Base-by-base conservation (phyloP, 2,888 invertebrate genomes). In the Scaeva pyrastri region DNA sequence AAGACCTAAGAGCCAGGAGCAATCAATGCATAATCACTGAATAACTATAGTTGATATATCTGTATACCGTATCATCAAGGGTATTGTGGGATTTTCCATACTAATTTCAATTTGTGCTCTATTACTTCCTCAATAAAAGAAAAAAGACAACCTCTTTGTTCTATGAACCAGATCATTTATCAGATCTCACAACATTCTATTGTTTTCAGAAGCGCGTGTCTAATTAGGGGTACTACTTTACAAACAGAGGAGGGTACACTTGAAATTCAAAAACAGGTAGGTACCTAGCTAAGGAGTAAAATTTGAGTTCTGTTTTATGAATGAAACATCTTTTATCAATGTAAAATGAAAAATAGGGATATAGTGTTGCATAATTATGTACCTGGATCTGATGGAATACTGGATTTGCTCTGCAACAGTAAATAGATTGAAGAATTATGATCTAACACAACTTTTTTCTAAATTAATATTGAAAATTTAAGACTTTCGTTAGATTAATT, bases 11-110 rank as follows among this genome's bases (percentile, higher is more conserved):
- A n/a, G 60, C 41, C 41, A 62, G n/a, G 19, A 62, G 43, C 3
- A 43, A 43, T 60, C n/a, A 23, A 26, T 52, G n/a, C 7, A 19
- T 21, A 11, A 62, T 23, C 26, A n/a, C 10, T 62, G 43, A 62
- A 43, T 62, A 45, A 26, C 43, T 43, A n/a, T n/a, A 23, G 62
- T 43, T 26, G 16, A 43, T 23, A 16, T 62, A 60, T 62, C 10
- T 8, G 31, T 31, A n/a, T n/a, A 31, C 31, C 31, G 14, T 39
- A 26, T 26, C 23, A 43, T 23, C 36, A 11, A 10, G 12, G 12
- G 16, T 43, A 43, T 62, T 43, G 62, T 62, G 62, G 62, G 62
- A 16, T 62, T 62, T 62, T 23, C 62, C 62, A 43, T 62, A 26
- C n/a, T n/a, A n/a, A n/a, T n/a, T n/a, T n/a, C n/a, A n/a, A n/a